Percentiles rank a stretch among this genome's conserved stretches.
These are phyloP conservation scores for Malaclemys terrapin DNA, from an alignment of 2,113 vertebrate genomes.

Conservation along the genomic window DNA sequence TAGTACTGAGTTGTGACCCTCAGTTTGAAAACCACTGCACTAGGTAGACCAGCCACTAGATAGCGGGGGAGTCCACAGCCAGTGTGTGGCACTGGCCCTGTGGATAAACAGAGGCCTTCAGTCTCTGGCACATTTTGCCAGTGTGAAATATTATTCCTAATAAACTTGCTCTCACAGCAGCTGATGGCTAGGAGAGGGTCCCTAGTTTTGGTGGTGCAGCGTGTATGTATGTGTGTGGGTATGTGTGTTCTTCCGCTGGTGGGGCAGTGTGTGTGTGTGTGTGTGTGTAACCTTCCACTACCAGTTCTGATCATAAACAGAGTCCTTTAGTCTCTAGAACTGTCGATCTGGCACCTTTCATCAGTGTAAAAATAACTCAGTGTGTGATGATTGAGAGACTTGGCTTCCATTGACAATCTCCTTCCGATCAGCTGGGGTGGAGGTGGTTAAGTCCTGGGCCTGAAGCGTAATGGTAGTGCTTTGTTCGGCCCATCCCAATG, in stretches of 20 bases:
- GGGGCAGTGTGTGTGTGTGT: background rate
- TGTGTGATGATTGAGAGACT: background rate
- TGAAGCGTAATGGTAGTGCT: background rate
- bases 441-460: background rate
- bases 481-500: background rate
- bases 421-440: background rate
- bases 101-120: background rate
- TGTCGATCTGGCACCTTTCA: background rate
- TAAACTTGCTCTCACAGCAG: background rate
- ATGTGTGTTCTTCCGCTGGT: background rate
- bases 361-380: background rate
- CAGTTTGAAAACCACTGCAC: no score
- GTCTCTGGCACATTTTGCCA: background rate
- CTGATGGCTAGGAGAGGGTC: background rate
- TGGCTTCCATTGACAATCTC: background rate
- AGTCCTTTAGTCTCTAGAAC: background rate
- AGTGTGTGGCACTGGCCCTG: background rate
- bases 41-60: background rate
- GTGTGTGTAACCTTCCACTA: background rate
- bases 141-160: background rate
- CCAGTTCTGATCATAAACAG: background rate
- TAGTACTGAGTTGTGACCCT: no score
- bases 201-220: background rate
- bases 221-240: background rate
- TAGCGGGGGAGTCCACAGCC: background rate